Conservation (phyloP, 2,113 vertebrate genomes). For the Corythaixoides concolor region DNA sequence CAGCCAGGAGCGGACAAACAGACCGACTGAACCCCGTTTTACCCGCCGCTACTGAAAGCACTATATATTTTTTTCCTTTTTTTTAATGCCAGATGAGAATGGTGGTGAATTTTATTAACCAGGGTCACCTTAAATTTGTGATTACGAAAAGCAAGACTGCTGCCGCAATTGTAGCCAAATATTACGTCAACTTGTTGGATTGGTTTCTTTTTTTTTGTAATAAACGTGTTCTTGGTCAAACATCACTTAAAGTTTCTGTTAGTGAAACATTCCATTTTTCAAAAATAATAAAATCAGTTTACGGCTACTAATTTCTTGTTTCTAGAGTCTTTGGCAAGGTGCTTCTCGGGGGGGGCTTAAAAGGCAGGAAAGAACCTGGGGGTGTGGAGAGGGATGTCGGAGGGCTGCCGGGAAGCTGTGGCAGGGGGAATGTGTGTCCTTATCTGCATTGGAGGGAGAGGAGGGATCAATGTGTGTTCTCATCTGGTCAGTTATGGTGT, state of each 20-base stretch:
- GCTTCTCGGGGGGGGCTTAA: fast-evolving
- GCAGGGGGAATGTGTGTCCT: fast-evolving
- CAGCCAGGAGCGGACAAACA: conserved; percentile 60
- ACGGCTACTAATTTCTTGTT: background rate
- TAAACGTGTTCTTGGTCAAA: background rate
- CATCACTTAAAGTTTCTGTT: conserved; percentile 63
- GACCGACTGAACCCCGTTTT: conserved; percentile 53
- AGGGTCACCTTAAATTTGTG: conserved; percentile 20
- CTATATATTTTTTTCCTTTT: background rate
- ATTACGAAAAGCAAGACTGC: background rate
- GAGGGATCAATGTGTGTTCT: background rate
- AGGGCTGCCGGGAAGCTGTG: background rate
- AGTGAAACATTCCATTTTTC: conserved; percentile 74
- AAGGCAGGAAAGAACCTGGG: background rate
- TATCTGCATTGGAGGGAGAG: background rate
- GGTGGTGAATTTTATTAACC: conserved; percentile 33
- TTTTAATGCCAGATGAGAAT: background rate
- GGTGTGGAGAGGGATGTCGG: background rate
- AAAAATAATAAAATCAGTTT: conserved; percentile 69
- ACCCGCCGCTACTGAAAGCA: conserved; percentile 68
- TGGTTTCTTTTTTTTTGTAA: background rate
- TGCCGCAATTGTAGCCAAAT: conserved; percentile 24
- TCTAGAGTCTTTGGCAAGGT: background rate
- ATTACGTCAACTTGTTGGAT: background rate
- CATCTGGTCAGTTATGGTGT: background rate